These are phyloP conservation scores for Drosophila neotestacea DNA, from an alignment of 2,888 invertebrate species.

Conservation along the genomic window DNA sequence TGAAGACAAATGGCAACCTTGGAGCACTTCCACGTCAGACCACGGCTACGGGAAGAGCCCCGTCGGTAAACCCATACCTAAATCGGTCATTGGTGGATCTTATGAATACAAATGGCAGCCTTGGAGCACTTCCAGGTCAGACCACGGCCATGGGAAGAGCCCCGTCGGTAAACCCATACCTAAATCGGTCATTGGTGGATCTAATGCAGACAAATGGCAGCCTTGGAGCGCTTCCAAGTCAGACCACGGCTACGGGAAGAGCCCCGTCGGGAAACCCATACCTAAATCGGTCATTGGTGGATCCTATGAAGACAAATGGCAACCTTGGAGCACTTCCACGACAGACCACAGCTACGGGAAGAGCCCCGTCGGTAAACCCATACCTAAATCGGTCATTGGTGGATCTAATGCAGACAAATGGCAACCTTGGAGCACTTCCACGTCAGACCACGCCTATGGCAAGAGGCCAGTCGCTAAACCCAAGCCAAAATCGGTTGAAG, in stretches of 20 bases:
- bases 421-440: constrained; percentile 1
- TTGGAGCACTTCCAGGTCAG: background rate
- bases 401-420: constrained; percentile 18
- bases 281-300: background rate
- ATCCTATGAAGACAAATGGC: constrained; percentile 21
- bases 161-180: background rate
- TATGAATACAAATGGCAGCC: constrained; percentile 15
- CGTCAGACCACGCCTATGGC: background rate
- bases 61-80: background rate
- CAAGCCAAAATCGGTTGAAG: background rate
- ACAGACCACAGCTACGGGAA: background rate
- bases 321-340: constrained; percentile 1
- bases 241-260: background rate
- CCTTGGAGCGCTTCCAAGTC: background rate
- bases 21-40: background rate
- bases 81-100: constrained; percentile 6
- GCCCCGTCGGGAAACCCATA: background rate
- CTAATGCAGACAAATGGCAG: constrained; percentile 15
- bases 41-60: background rate
- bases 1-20: constrained; percentile 13
- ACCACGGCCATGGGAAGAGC: background rate
- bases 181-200: constrained; percentile 2
- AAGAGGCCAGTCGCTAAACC: background rate
- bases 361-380: background rate
- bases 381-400: background rate